Percentiles rank a stretch among this genome's conserved stretches.
Evolutionary conservation across 2,797 vertebrate species (phyloP).

Genomic region (Enteromius thamalakanensis): DNA sequence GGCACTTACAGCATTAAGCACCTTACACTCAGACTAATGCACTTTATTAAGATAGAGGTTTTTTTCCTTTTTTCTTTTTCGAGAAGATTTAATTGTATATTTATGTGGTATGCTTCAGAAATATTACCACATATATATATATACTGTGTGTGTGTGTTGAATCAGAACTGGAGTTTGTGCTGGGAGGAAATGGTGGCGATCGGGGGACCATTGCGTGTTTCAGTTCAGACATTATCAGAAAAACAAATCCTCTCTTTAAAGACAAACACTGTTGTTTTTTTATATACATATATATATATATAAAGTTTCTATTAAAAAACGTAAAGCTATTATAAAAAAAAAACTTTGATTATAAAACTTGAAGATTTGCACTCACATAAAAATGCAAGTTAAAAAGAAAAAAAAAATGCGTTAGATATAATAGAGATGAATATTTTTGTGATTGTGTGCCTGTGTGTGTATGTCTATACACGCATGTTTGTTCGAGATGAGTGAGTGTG

Average conservation of each 20-base stretch:
- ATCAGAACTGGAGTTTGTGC: slow-evolving; percentile 61
- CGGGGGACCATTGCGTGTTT: slow-evolving; percentile 73
- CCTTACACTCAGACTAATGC: slow-evolving; percentile 90
- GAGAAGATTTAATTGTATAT: slow-evolving; percentile 55
- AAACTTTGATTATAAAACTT: slow-evolving; percentile 80
- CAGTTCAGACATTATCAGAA: slow-evolving; percentile 80
- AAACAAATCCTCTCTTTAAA: slow-evolving; percentile 84
- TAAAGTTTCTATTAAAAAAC: slow-evolving; percentile 79
- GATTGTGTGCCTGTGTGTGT: slow-evolving; percentile 71
- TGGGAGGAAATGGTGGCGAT: slow-evolving; percentile 62
- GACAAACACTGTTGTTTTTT: slow-evolving; percentile 87
- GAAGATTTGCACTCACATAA: slow-evolving; percentile 87
- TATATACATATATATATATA: slow-evolving; percentile 52
- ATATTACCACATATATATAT: slow-evolving; percentile 48
- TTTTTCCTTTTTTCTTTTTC: slow-evolving; percentile 28
- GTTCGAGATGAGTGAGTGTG: slow-evolving; percentile 64
- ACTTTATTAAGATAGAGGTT: slow-evolving; percentile 84
- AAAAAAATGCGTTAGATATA: slow-evolving; percentile 73
- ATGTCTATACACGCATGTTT: slow-evolving; percentile 56
- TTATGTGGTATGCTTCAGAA: slow-evolving; percentile 56
- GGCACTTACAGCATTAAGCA: slow-evolving; percentile 89
- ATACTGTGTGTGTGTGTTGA: slow-evolving; percentile 25
- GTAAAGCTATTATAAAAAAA: slow-evolving; percentile 82
- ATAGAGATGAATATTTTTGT: slow-evolving; percentile 80
- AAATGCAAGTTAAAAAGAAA: slow-evolving; percentile 73